A percentile compares a stretch with the other conserved stretches of the same genome.
phyloP scores from a whole-genome alignment of 1,140 invertebrate species.

The Tetragonula clypearis region DNA sequence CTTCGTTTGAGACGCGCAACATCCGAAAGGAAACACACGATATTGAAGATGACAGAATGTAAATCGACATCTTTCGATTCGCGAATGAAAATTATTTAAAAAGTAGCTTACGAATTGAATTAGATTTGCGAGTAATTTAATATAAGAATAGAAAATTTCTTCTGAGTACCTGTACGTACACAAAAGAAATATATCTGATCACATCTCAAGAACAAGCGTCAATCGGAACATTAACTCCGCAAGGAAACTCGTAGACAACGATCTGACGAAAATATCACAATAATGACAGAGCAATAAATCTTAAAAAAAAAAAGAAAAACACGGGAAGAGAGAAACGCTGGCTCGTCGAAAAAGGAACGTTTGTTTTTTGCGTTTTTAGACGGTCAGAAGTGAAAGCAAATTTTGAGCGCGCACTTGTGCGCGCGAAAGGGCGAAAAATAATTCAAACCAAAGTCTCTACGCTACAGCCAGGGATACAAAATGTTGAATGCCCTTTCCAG shows the following conservation, averaged over 20 bases:
- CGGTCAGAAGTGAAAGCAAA: constrained; percentile 18
- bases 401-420: constrained; percentile 16
- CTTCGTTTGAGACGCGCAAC: too few species aligned
- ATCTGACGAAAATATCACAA: not conserved
- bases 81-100: too few species aligned
- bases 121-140: not conserved
- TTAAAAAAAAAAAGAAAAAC: not conserved
- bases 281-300: not conserved
- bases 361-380: constrained; percentile 8
- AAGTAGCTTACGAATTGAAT: not conserved
- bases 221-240: too few species aligned
- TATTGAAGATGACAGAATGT: too few species aligned
- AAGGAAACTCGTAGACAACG: too few species aligned
- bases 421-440: constrained; percentile 40
- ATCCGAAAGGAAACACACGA: too few species aligned
- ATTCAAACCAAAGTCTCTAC: constrained; percentile 37
- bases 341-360: not conserved
- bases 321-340: not conserved
- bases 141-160: not conserved
- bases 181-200: not conserved
- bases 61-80: too few species aligned
- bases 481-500: constrained; percentile 15
- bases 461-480: constrained; percentile 3
- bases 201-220: not conserved
- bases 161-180: not conserved